These are phyloP conservation scores for Homalodisca vitripennis DNA, from an alignment of 1,140 invertebrate species.

Conservation along the genomic window DNA sequence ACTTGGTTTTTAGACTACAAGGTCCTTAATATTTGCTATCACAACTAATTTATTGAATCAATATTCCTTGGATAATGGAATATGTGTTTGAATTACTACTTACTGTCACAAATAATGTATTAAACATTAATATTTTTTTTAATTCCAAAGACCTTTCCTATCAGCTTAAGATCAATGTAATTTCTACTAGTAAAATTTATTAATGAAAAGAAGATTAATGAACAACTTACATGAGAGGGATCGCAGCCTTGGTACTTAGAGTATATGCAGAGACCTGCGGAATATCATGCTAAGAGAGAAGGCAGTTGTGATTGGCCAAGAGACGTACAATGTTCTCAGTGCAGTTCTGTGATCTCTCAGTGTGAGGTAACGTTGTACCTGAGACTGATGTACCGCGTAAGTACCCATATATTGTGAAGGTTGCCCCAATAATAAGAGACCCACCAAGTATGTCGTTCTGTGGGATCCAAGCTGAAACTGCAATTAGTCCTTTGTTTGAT, in stretches of 20 bases:
- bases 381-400: slow-evolving; percentile 81
- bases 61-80: too few species aligned
- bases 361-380: slow-evolving; percentile 84
- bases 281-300: slow-evolving; percentile 68
- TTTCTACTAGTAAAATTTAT: too few species aligned
- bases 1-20: too few species aligned
- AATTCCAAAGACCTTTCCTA: too few species aligned
- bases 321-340: slow-evolving; percentile 63
- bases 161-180: too few species aligned
- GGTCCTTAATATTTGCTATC: too few species aligned
- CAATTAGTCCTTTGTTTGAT: too few species aligned
- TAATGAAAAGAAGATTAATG: too few species aligned
- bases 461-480: slow-evolving; percentile 64
- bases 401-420: slow-evolving; percentile 70
- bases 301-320: slow-evolving; percentile 65
- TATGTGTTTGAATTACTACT: too few species aligned
- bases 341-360: slow-evolving; percentile 64
- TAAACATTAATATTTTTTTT: too few species aligned
- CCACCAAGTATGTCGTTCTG: slow-evolving; percentile 73
- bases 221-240: slow-evolving; percentile 53
- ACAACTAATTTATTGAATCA: too few species aligned
- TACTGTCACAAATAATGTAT: too few species aligned
- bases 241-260: slow-evolving; percentile 74
- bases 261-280: slow-evolving; percentile 77
- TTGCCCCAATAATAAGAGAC: slow-evolving; percentile 68